These are phyloP conservation scores for Triplophysa yarkandensis DNA, from an alignment of 2,797 vertebrate species.

Conservation along the genomic window DNA sequence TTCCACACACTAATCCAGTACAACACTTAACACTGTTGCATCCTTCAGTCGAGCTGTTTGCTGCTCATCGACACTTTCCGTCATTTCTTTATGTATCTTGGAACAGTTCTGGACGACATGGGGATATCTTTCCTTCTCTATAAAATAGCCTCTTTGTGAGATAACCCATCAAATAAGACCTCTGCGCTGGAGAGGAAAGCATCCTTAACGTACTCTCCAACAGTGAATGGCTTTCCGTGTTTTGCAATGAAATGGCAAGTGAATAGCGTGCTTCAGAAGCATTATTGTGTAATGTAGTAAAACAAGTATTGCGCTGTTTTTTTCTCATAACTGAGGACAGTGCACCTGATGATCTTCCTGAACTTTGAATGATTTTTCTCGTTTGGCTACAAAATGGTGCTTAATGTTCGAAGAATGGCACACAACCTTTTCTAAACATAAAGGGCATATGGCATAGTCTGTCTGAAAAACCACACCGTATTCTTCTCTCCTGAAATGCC, in stretches of 20 bases:
- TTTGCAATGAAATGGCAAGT: too few species aligned
- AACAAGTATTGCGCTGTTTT: background rate
- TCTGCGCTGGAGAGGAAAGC: slow-evolving; percentile 23
- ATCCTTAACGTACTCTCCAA: slow-evolving; percentile 17
- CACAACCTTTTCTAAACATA: too few species aligned
- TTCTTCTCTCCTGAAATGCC: too few species aligned
- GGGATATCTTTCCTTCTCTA: slow-evolving; percentile 33
- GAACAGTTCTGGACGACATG: slow-evolving; percentile 27
- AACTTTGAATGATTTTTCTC: slow-evolving; percentile 24
- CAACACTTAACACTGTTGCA: slow-evolving; percentile 16
- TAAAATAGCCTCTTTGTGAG: slow-evolving; percentile 40
- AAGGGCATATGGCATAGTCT: too few species aligned
- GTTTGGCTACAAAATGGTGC: slow-evolving; percentile 35
- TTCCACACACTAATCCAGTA: too few species aligned
- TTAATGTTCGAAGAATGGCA: too few species aligned
- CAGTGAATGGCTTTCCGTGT: slow-evolving; percentile 28
- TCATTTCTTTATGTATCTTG: slow-evolving; percentile 23
- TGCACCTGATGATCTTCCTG: slow-evolving; percentile 10
- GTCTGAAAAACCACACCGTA: too few species aligned
- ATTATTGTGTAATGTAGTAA: background rate
- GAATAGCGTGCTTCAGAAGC: background rate
- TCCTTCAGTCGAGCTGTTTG: slow-evolving; percentile 30
- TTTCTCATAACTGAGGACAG: slow-evolving; percentile 26
- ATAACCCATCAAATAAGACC: slow-evolving; percentile 26
- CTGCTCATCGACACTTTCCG: slow-evolving; percentile 2